Evolutionary conservation across 2,888 invertebrate species (phyloP), one percentile per base, ranked within the genome.

Genomic region (Heliothis peltigera): DNA sequence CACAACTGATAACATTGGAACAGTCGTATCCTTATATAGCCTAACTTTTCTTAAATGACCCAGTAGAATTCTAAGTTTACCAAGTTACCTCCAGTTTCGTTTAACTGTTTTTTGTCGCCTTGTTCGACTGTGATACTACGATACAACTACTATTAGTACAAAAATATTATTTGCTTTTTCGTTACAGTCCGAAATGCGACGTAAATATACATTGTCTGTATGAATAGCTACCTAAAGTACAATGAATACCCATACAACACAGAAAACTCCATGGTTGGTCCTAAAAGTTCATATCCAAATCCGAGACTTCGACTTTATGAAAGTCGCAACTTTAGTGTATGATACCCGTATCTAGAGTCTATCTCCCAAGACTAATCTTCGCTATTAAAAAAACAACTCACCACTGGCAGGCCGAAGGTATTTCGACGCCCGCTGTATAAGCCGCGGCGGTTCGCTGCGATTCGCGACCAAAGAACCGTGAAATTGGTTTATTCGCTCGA

Each of bases 401-500:
- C n/a, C 52, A 49, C 39, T 65, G 43, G 32, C 57, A 59, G 49
- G 48, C 22, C 44, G 17, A 57, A 64, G 58, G 78, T 42, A 64
- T 71, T 63, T 64, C 22, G 53, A 56, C 62, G 43, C 88, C 77
- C 65, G 81, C 92, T 91, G 89, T 92, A 87, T 86, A 82, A 78
- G 82, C 83, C 77, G 80, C 83, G 80, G 84, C 82, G 84, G 84
- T 84, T 75, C 84, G 85, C 86, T 88, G 89, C 90, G 92, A 91
- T 91, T 88, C 91, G 91, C 81, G 87, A 79, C 92, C 95, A 95
- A 95, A 95, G 95, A 95, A 95, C 89, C 95, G 89, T 95, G 94
- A 95, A 95, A 95, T 95, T 95, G 95, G 92, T 94, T 94, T 94
- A 94, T 94, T 92, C 94, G 94, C 91, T 88, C 90, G 91, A 93